phyloP scores from a whole-genome alignment of 2,888 invertebrate genomes.

The Xylota segnis region DNA sequence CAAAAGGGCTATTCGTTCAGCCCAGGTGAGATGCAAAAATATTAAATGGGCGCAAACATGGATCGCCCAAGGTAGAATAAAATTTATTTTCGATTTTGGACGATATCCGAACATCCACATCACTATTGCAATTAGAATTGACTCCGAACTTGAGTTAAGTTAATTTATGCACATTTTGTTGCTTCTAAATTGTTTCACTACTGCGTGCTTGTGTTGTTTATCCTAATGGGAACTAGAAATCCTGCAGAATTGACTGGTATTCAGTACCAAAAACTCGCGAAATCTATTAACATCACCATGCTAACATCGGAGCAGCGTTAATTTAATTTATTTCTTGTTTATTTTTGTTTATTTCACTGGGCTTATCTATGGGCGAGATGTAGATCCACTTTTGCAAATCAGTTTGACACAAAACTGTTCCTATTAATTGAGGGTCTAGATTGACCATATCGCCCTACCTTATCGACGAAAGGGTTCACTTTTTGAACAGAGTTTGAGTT shows the following conservation, averaged over 20 bases:
- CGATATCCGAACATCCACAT: conserved; percentile 72
- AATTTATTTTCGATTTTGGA: conserved; percentile 47
- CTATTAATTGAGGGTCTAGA: conserved; percentile 39
- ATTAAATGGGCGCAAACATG: conserved; percentile 65
- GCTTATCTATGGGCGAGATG: conserved; percentile 70
- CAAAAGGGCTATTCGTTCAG: conserved; percentile 78
- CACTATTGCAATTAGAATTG: conserved; percentile 62
- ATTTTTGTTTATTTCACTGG: conserved; percentile 75
- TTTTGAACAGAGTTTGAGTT: too few relatives aligned
- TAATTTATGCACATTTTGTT: conserved; percentile 77
- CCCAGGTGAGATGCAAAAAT: conserved; percentile 42
- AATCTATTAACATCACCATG: conserved; percentile 72
- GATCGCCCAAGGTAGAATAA: conserved; percentile 61
- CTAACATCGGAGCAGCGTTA: conserved; percentile 57
- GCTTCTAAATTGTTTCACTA: conserved; percentile 41
- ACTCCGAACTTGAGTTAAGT: conserved; percentile 50
- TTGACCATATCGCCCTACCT: conserved; percentile 21
- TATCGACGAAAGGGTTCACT: conserved; percentile 1
- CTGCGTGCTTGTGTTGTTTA: conserved; percentile 43
- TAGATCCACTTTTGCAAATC: conserved; percentile 56
- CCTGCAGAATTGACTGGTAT: conserved; percentile 33
- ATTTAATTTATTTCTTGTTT: conserved; percentile 74
- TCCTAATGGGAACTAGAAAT: conserved; percentile 17
- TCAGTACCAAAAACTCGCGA: conserved; percentile 56
- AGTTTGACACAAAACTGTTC: conserved; percentile 67